Conservation (phyloP, 2,888 invertebrate species). For the Mesopsocus fuscifrons region DNA sequence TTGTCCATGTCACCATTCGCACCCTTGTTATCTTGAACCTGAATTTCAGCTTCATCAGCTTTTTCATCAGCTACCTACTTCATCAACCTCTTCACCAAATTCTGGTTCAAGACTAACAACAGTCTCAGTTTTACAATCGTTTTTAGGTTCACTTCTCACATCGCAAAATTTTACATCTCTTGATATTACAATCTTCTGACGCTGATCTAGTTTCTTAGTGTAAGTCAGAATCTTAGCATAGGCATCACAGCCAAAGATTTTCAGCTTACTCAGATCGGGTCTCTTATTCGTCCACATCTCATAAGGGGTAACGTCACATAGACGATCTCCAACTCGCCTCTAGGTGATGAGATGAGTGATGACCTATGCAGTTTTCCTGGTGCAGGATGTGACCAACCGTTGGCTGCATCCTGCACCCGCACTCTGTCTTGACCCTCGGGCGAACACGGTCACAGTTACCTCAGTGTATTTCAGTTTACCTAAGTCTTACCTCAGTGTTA, state of each 20-base stretch:
- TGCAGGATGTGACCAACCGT: too few relatives aligned
- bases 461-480: too few relatives aligned
- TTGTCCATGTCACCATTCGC: too few relatives aligned
- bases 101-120: neutral
- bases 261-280: slow-evolving; percentile 19
- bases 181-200: slow-evolving; percentile 14
- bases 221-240: slow-evolving; percentile 18
- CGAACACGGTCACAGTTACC: too few relatives aligned
- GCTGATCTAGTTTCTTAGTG: slow-evolving; percentile 19
- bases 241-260: slow-evolving; percentile 19
- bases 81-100: neutral
- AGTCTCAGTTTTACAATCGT: neutral
- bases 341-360: too few relatives aligned
- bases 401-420: too few relatives aligned
- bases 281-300: slow-evolving; percentile 19
- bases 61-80: neutral
- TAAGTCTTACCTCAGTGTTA: too few relatives aligned
- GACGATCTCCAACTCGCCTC: too few relatives aligned
- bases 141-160: neutral
- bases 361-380: too few relatives aligned
- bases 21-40: too few relatives aligned
- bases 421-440: too few relatives aligned
- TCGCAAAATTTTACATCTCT: slow-evolving; percentile 13
- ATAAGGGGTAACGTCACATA: slow-evolving; percentile 17
- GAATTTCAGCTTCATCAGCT: too few relatives aligned